Conservation (phyloP, 92 coral and sea anemone genomes). For the Epizoanthus illoricatus region DNA sequence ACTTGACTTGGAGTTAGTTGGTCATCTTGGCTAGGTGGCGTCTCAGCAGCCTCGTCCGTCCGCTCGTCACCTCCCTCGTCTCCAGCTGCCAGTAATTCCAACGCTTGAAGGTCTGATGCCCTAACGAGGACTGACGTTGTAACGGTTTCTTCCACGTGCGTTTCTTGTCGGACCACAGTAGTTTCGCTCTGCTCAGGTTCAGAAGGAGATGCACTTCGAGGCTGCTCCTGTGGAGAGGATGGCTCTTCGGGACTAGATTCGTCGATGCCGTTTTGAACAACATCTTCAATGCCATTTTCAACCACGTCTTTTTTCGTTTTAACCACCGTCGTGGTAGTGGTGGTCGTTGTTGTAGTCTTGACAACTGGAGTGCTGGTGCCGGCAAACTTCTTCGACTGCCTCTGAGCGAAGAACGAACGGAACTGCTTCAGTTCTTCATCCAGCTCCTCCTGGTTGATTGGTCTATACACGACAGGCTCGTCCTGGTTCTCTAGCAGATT, state of each 20-base stretch:
- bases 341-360: constrained; percentile 21
- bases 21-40: not conserved
- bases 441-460: constrained; percentile 68
- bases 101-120: constrained; percentile 11
- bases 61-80: constrained; percentile 7
- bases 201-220: not conserved
- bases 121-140: constrained; percentile 35
- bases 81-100: not conserved
- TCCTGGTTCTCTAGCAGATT: constrained; percentile 48
- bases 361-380: constrained; percentile 23
- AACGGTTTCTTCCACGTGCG: constrained; percentile 26
- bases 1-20: not conserved
- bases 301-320: constrained; percentile 12
- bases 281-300: constrained; percentile 21
- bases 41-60: not conserved
- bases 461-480: constrained; percentile 52
- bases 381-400: constrained; percentile 39
- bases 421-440: constrained; percentile 78
- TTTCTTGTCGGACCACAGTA: constrained; percentile 5
- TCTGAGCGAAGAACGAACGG: constrained; percentile 72
- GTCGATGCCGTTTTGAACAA: constrained; percentile 16
- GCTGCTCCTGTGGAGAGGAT: constrained; percentile 18
- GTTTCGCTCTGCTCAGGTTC: constrained; percentile 13
- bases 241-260: constrained; percentile 11
- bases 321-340: constrained; percentile 25